These are phyloP conservation scores for Microdon myrmicae DNA, from an alignment of 2,888 invertebrate species.

Conservation along the genomic window DNA sequence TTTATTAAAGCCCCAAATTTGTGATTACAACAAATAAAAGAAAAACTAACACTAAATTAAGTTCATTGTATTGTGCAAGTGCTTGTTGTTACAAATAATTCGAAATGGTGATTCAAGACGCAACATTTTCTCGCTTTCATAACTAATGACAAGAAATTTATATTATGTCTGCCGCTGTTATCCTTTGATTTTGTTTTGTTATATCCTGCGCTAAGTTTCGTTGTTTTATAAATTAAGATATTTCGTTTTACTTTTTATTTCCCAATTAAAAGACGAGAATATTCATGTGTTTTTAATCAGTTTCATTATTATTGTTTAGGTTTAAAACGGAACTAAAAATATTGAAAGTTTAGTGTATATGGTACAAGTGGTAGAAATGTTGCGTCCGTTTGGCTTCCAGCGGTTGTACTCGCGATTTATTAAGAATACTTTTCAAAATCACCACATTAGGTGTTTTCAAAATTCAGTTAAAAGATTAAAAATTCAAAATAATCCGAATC, in stretches of 20 bases:
- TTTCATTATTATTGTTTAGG: slow-evolving; percentile 65
- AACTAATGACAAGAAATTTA: slow-evolving; percentile 12
- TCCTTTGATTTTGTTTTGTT: slow-evolving; percentile 4
- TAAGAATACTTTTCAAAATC: slow-evolving; percentile 38
- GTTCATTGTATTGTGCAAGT: slow-evolving; percentile 34
- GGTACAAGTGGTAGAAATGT: slow-evolving; percentile 61
- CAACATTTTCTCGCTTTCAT: slow-evolving; percentile 49
- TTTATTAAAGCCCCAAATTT: slow-evolving; percentile 19
- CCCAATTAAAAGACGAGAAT: slow-evolving; percentile 14
- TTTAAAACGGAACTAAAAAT: slow-evolving; percentile 55
- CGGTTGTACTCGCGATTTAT: slow-evolving; percentile 49
- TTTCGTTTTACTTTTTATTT: slow-evolving; percentile 11
- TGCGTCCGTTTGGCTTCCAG: slow-evolving; percentile 63
- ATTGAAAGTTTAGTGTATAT: too few relatives aligned
- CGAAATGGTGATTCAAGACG: slow-evolving; percentile 26
- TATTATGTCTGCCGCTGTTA: background rate
- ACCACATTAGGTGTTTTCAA: slow-evolving; percentile 31
- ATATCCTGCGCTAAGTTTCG: slow-evolving; percentile 18
- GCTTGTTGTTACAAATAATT: slow-evolving; percentile 24
- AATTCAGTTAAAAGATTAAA: slow-evolving; percentile 29
- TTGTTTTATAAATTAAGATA: too few relatives aligned
- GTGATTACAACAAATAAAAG: slow-evolving; percentile 11
- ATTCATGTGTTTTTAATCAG: slow-evolving; percentile 61
- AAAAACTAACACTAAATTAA: background rate
- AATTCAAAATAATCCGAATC: slow-evolving; percentile 25